Evolutionary conservation across 35 echinoderm and acorn worm genomes (phyloP).

Genomic region (Lytechinus pictus): DNA sequence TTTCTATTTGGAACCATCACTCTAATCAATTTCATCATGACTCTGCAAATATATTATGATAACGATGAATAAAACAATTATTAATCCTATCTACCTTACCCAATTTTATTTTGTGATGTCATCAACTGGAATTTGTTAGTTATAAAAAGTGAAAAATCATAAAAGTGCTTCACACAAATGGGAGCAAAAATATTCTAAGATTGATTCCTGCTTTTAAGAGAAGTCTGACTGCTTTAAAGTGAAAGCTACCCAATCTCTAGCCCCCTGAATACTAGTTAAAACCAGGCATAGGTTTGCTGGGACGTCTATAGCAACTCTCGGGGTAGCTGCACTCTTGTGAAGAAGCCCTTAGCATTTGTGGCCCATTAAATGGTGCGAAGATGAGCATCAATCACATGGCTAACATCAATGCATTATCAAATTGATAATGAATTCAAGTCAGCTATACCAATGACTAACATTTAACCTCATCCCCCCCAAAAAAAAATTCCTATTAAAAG

Average conservation of each 20-base stretch:
- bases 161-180: too few relatives aligned
- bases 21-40: too few relatives aligned
- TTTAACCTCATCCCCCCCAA: neutral
- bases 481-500: neutral
- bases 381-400: conserved; percentile 45
- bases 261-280: neutral
- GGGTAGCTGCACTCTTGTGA: conserved; percentile 12
- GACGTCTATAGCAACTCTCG: neutral
- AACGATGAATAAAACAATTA: too few relatives aligned
- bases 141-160: too few relatives aligned
- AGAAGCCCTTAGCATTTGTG: conserved; percentile 6
- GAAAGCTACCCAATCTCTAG: neutral
- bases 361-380: conserved; percentile 50
- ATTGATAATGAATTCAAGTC: conserved; percentile 35
- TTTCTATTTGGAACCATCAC: too few relatives aligned
- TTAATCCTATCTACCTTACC: too few relatives aligned
- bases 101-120: too few relatives aligned
- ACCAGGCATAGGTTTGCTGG: neutral
- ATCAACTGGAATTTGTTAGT: too few relatives aligned
- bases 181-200: too few relatives aligned
- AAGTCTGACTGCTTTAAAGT: neutral
- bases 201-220: too few relatives aligned
- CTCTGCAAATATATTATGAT: too few relatives aligned
- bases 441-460: neutral
- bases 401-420: conserved; percentile 11